A percentile compares a stretch with the other conserved stretches of the same genome.
Conservation (phyloP, 2,797 vertebrate species). For the Hippocampus kuda region DNA sequence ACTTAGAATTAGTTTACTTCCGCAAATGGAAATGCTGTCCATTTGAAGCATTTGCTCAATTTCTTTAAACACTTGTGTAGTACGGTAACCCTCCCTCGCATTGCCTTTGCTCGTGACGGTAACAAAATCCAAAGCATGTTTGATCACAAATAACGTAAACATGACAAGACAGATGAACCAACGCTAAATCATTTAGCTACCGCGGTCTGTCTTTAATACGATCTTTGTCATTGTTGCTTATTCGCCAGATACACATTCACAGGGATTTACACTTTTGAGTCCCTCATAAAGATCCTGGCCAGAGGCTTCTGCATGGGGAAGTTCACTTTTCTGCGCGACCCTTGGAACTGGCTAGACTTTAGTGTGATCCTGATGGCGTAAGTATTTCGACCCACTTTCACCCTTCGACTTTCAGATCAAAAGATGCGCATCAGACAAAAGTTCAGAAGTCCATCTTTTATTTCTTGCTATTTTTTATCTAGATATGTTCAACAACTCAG, state of each 20-base stretch:
- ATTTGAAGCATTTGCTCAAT: background rate
- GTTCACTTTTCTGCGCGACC: slow-evolving; percentile 94
- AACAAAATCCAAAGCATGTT: background rate
- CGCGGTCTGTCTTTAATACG: background rate
- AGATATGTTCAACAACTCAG: too few relatives aligned
- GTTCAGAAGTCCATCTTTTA: too few relatives aligned
- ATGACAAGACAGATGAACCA: background rate
- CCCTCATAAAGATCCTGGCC: slow-evolving; percentile 94
- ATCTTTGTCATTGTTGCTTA: background rate
- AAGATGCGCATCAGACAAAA: too few relatives aligned
- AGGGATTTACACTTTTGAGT: slow-evolving; percentile 98
- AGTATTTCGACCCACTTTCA: slow-evolving; percentile 61
- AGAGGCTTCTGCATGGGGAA: slow-evolving; percentile 93
- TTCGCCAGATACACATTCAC: slow-evolving; percentile 89
- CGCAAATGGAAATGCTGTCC: too few relatives aligned
- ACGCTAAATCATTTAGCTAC: background rate
- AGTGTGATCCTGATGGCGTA: slow-evolving; percentile 98
- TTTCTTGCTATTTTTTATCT: background rate
- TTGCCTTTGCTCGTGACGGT: background rate
- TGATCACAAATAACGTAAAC: background rate
- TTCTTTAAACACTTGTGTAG: background rate
- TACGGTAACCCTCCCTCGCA: too few relatives aligned
- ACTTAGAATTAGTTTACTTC: too few relatives aligned
- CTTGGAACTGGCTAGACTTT: slow-evolving; percentile 99
- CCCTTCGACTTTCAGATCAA: background rate